A percentile compares a stretch with the other conserved stretches of the same genome.
Evolutionary conservation across 2,888 invertebrate species (phyloP).

Genomic region (Dorcus hopei): DNA sequence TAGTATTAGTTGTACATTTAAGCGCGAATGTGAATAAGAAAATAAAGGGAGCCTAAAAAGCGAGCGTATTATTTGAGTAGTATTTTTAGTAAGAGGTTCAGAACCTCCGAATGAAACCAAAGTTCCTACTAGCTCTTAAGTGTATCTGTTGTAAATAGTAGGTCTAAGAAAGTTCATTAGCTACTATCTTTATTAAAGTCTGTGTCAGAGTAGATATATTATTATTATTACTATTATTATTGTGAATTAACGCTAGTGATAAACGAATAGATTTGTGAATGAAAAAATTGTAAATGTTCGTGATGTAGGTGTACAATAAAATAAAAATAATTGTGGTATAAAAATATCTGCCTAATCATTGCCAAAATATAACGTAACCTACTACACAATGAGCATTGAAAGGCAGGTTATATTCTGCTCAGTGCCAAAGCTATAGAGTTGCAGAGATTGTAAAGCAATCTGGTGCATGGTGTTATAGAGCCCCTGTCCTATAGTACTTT

Average conservation of each 20-base stretch:
- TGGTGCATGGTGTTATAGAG: too few species aligned
- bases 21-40: not conserved
- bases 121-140: constrained; percentile 57
- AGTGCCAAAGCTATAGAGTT: too few species aligned
- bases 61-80: not conserved
- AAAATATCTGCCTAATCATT: constrained; percentile 1
- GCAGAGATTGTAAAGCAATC: too few species aligned
- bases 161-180: constrained; percentile 13
- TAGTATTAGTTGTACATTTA: not conserved
- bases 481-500: too few species aligned
- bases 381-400: too few species aligned
- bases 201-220: constrained; percentile 30
- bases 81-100: constrained; percentile 27
- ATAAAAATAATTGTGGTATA: constrained; percentile 43
- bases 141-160: constrained; percentile 16
- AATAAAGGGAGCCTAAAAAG: not conserved
- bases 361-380: too few species aligned
- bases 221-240: constrained; percentile 26
- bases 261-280: constrained; percentile 36
- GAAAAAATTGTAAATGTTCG: constrained; percentile 46
- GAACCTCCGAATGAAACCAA: constrained; percentile 58
- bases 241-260: constrained; percentile 12
- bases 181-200: constrained; percentile 22
- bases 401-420: too few species aligned
- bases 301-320: constrained; percentile 47